phyloP scores from a whole-genome alignment of 1,140 invertebrate genomes.

The Ceratina calcarata region DNA sequence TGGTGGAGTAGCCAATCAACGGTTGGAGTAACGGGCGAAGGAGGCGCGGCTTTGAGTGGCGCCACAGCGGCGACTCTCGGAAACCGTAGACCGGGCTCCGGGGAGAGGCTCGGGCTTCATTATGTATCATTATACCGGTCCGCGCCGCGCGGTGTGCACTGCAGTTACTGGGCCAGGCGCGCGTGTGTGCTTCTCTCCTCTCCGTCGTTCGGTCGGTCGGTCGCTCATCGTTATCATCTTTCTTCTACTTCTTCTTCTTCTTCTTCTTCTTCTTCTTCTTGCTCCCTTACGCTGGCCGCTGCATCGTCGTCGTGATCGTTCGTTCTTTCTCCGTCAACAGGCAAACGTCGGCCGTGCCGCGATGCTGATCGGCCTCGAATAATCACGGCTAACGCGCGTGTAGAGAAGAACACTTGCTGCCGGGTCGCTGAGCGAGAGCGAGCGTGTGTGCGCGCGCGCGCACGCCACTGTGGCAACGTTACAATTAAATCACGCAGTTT shows the following conservation, averaged over 20 bases:
- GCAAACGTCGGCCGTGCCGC: conserved; percentile 42
- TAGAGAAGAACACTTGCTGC: conserved; percentile 55
- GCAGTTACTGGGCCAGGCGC: conserved; percentile 77
- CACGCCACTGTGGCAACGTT: conserved; percentile 40
- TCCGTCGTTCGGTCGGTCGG: conserved; percentile 36
- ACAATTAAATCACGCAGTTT: conserved; percentile 55
- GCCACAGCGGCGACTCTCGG: conserved; percentile 66
- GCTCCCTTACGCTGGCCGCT: conserved; percentile 23
- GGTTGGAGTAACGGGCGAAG: conserved; percentile 32
- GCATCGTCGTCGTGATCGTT: conserved; percentile 18
- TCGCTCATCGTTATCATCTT: conserved; percentile 31
- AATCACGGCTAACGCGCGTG: conserved; percentile 53
- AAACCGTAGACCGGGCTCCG: conserved; percentile 69
- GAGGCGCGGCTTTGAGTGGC: conserved; percentile 62
- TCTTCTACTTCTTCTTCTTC: conserved; percentile 48
- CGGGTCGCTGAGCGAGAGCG: conserved; percentile 44
- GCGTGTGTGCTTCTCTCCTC: conserved; percentile 74
- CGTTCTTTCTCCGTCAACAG: conserved; percentile 37
- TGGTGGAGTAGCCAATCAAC: conserved; percentile 60
- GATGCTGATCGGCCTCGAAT: conserved; percentile 49
- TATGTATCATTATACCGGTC: conserved; percentile 82
- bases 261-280: conserved; percentile 51
- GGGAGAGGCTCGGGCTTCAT: conserved; percentile 80
- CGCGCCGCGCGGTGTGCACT: conserved; percentile 80
- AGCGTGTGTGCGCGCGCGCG: conserved; percentile 49